Conservation (phyloP, 1,140 invertebrate species). For the Drosophila pectinifera region DNA sequence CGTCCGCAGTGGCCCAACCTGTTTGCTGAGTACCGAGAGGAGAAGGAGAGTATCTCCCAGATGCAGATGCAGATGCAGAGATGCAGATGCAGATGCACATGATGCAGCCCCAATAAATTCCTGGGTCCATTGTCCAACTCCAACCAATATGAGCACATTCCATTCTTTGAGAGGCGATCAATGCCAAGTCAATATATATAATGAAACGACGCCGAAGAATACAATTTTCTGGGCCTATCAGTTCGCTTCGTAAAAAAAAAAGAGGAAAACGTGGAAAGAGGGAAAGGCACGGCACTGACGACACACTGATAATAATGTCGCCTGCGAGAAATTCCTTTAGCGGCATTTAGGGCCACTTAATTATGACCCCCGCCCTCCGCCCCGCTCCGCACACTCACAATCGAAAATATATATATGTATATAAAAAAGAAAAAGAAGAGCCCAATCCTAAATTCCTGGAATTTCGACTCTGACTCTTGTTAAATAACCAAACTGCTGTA, state of each 20-base stretch:
- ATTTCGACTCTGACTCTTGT: conserved; percentile 68
- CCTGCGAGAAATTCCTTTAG: conserved; percentile 81
- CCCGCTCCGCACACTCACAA: conserved; percentile 28
- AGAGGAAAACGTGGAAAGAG: neutral
- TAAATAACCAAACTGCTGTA: conserved; percentile 78
- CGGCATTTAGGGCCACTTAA: conserved; percentile 83
- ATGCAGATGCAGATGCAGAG: conserved; percentile 6
- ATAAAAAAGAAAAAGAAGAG: conserved; percentile 21
- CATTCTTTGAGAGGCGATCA: conserved; percentile 43
- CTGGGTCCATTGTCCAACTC: conserved; percentile 19
- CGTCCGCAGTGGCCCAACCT: conserved; percentile 26
- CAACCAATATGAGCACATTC: conserved; percentile 35
- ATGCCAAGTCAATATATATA: conserved; percentile 43
- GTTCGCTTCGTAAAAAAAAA: conserved; percentile 12
- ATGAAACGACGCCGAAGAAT: conserved; percentile 53
- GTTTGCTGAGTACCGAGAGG: conserved; percentile 25
- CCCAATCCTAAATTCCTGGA: conserved; percentile 79
- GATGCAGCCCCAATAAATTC: conserved; percentile 12
- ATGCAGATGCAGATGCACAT: conserved; percentile 29
- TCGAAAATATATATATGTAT: conserved; percentile 17
- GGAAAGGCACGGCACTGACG: conserved; percentile 25
- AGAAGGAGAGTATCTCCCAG: neutral
- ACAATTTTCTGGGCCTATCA: conserved; percentile 48
- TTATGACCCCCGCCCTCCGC: conserved; percentile 58
- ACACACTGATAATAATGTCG: conserved; percentile 79